These are phyloP conservation scores for Eupeodes luniger DNA, from an alignment of 2,888 invertebrate species.

Conservation along the genomic window DNA sequence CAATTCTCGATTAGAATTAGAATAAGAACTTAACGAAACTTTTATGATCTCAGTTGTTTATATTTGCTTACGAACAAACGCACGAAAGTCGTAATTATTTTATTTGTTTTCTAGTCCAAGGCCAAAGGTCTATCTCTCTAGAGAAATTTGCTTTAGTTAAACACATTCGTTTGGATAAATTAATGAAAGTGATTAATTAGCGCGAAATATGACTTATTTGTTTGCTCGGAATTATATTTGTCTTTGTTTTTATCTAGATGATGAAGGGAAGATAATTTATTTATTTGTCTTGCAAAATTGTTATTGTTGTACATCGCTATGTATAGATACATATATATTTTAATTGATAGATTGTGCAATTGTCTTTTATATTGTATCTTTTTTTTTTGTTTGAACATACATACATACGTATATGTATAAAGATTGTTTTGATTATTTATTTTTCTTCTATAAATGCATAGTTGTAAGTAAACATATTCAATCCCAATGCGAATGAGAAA, in stretches of 20 bases:
- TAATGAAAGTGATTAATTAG: constrained; percentile 64
- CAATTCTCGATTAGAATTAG: constrained; percentile 22
- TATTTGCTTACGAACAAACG: not conserved
- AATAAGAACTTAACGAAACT: constrained; percentile 27
- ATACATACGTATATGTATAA: not conserved
- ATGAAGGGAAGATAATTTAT: constrained; percentile 34
- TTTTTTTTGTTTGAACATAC: too few relatives aligned
- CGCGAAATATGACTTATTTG: constrained; percentile 30
- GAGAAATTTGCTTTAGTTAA: constrained; percentile 12
- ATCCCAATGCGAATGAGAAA: not conserved
- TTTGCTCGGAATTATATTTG: constrained; percentile 12
- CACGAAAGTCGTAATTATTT: constrained; percentile 53
- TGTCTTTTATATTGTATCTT: not conserved
- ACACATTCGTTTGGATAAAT: constrained; percentile 59
- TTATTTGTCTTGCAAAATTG: constrained; percentile 30
- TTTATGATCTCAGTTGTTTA: constrained; percentile 60
- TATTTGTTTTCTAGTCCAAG: constrained; percentile 37
- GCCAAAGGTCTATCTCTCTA: constrained; percentile 32
- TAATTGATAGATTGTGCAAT: constrained; percentile 31
- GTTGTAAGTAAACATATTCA: constrained; percentile 29
- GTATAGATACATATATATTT: not conserved
- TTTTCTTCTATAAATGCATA: not conserved
- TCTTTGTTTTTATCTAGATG: constrained; percentile 36
- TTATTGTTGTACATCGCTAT: constrained; percentile 1
- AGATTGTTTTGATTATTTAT: not conserved